Evolutionary conservation across 1,140 invertebrate species (phyloP).

Genomic region (Lordiphosa stackelbergi): DNA sequence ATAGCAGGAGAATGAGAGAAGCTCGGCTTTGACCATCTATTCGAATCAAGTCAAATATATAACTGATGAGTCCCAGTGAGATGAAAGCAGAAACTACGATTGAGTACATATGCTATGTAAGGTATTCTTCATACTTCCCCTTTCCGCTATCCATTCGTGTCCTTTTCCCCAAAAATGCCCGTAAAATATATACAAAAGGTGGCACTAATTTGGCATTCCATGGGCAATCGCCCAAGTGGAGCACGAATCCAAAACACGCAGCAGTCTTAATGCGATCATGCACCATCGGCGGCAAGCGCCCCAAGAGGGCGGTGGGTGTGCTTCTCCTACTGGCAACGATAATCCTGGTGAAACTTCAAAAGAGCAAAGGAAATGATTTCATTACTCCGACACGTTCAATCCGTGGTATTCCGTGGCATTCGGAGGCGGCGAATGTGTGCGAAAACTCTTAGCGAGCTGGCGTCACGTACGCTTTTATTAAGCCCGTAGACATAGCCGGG

Average conservation of each 20-base stretch:
- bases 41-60: too few species aligned
- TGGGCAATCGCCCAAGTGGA: constrained; percentile 54
- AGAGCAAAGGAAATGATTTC: constrained; percentile 72
- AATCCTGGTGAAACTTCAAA: constrained; percentile 69
- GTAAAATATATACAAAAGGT: too few species aligned
- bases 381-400: constrained; percentile 66
- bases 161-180: too few species aligned
- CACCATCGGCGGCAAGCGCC: constrained; percentile 23
- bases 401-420: background rate
- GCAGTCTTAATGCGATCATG: constrained; percentile 63
- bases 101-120: too few species aligned
- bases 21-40: too few species aligned
- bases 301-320: background rate
- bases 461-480: constrained; percentile 72
- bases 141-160: too few species aligned
- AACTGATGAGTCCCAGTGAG: too few species aligned
- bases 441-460: constrained; percentile 51
- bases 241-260: constrained; percentile 54
- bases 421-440: constrained; percentile 40
- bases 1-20: too few species aligned
- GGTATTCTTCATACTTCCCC: too few species aligned
- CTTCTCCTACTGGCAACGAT: constrained; percentile 10
- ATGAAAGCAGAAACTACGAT: too few species aligned
- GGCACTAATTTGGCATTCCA: constrained; percentile 68
- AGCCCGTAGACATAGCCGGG: constrained; percentile 36